Percentiles rank a stretch among this genome's conserved stretches.
These are phyloP conservation scores for Nasonia oneida DNA, from an alignment of 2,888 invertebrate genomes.

Conservation along the genomic window DNA sequence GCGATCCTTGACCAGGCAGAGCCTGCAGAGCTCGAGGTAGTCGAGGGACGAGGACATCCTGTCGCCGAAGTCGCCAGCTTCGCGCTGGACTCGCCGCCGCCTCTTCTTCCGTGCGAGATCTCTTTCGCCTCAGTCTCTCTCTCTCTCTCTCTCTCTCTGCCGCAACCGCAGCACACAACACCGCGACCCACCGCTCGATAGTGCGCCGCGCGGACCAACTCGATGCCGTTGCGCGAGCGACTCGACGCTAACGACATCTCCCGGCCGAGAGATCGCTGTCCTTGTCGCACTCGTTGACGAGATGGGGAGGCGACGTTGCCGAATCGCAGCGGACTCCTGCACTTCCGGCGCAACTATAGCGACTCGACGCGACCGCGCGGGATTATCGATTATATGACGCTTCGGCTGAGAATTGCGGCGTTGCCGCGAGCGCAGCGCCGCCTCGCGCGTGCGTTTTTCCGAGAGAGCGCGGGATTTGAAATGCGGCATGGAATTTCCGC, in stretches of 20 bases:
- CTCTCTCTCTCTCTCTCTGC: not conserved
- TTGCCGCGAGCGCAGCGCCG: constrained; percentile 52
- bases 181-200: constrained; percentile 25
- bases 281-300: not conserved
- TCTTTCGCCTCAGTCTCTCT: constrained; percentile 42
- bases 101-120: constrained; percentile 63
- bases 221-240: constrained; percentile 22
- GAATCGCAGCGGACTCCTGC: not conserved
- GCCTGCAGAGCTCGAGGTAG: constrained; percentile 77
- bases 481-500: too few relatives aligned
- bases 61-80: constrained; percentile 69
- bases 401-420: not conserved
- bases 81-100: constrained; percentile 68
- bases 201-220: constrained; percentile 42
- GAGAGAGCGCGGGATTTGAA: not conserved
- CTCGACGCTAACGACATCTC: not conserved
- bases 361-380: not conserved
- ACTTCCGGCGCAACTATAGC: not conserved
- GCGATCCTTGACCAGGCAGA: constrained; percentile 80
- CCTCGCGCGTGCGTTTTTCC: not conserved
- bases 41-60: constrained; percentile 78
- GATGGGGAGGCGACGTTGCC: constrained; percentile 5
- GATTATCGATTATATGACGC: not conserved
- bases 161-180: constrained; percentile 37
- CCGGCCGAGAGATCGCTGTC: not conserved